Evolutionary conservation across 2,888 invertebrate genomes (phyloP), one percentile per base, ranked within the genome.

Genomic region (Melanostoma mellinum): DNA sequence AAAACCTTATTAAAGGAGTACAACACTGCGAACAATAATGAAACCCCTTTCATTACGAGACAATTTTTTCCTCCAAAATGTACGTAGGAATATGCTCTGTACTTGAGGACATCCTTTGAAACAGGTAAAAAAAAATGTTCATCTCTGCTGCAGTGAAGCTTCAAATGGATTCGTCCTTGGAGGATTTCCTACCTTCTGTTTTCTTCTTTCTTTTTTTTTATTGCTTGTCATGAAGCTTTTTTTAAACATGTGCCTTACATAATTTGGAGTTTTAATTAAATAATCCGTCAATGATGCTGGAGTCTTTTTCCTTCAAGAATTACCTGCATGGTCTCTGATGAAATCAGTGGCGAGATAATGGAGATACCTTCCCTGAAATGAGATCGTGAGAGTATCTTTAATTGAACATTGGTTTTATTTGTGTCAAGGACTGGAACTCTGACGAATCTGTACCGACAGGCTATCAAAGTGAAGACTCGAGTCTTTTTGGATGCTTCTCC

Each of bases 161-260:
- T 63, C 38, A 69, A 82, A 82, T 82, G 73, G 82, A 73, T 82
- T 82, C 68, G 82, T 82, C 82, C 82, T 78, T 78, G 73, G 78
- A 82, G 82, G 52, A 33, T 73, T 65, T 63, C n/a, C 20, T 20
- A 20, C 20, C 20, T 1, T 20, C 20, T 0, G 20, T 20, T 20
- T 20, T 20, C 20, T 20, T 20, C 20, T 20, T 20, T 5, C 42
- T 58, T 44, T 20, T 61, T 42, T 38, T 65, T 72, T 56, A 48
- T 20, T 20, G 20, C 20, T 20, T 20, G 20, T 20, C 20, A 20
- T 20, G 20, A 20, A 20, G 20, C 20, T 32, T 60, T 32, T 63
- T 48, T 48, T 30, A 38, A 8, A 50, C n/a, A n/a, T 50, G 20
- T 20, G 30, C 5, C 48, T 63, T 48, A 38, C 36, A 6, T 32